Base-by-base conservation (phyloP, 2,888 invertebrate species). In the Drosophila affinis region DNA sequence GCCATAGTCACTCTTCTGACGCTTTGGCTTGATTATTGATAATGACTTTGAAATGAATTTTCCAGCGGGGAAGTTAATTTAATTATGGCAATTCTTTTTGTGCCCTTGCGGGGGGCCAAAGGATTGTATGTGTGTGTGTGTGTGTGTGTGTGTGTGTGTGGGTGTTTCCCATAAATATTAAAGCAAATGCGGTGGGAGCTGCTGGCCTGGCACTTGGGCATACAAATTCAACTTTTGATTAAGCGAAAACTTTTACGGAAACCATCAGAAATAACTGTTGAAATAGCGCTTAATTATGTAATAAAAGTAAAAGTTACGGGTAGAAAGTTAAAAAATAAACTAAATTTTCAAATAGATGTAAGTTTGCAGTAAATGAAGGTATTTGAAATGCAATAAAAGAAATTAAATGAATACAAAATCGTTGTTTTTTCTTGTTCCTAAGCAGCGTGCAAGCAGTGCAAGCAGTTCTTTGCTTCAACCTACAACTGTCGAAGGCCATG, bases 11-110 rank as follows among this genome's bases (percentile, higher is more conserved):
- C 64, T 63, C 12, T 27, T 18, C 48, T 58, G 32, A 17, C 46
- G 57, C 68, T 51, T 48, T 62, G 32, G 65, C 75, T 75, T 76
- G 83, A 83, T 83, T 86, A 83, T 83, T 82, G 83, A 76, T 83
- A 85, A 82, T 85, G 86, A 83, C 83, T 86, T 83, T 83, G 79
- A 72, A 80, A 78, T 83, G 83, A 77, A 86, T 86, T 86, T 83
- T 72, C 7, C 84, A 77, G 78, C 63, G 79, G 63, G 39, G 67
- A 86, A 86, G 69, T 80, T 86, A 80, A 83, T 83, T 83, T 83
- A 83, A 83, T 83, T 83, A 86, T 75, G 76, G 71, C 75, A 75
- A 85, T 79, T 81, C 75, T 79, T 81, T 81, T 74, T 62, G 70
- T 67, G 63, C 52, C 53, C 70, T 77, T 47, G 56, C 29, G 56